Evolutionary conservation across 53 echinoderm and acorn worm genomes (phyloP).

Genomic region (Actinopyga echinites): DNA sequence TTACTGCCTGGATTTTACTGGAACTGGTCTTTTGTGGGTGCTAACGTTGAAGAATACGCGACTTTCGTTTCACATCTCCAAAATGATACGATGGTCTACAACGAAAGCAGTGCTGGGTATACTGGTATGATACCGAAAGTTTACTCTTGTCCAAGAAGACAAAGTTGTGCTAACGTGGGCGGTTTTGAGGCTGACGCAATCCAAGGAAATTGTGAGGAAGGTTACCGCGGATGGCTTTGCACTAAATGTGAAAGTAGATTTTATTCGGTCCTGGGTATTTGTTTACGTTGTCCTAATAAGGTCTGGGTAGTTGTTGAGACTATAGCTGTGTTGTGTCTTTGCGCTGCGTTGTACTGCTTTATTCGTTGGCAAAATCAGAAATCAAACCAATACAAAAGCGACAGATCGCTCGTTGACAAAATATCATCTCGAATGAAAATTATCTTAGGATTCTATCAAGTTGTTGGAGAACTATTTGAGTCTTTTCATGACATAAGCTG

Average conservation of each 20-base stretch:
- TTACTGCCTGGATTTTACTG: neutral
- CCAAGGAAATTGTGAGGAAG: neutral
- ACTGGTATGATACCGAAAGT: neutral
- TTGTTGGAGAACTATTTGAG: constrained; percentile 32
- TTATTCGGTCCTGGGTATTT: neutral
- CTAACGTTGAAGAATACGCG: neutral
- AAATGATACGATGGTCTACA: neutral
- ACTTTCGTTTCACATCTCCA: neutral
- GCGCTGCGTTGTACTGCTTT: neutral
- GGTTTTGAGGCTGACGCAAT: neutral
- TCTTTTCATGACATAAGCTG: no score
- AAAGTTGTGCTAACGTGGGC: neutral
- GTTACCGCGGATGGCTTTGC: constrained; percentile 25
- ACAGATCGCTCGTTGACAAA: neutral
- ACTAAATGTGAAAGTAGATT: neutral
- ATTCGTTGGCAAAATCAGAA: neutral
- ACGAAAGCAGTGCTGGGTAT: neutral
- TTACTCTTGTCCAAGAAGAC: neutral
- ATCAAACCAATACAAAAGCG: no score
- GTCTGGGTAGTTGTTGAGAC: neutral
- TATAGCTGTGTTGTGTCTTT: neutral
- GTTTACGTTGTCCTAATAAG: neutral
- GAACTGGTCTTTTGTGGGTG: neutral
- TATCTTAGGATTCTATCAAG: constrained; percentile 36
- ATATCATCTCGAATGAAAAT: constrained; percentile 22